A percentile compares a stretch with the other conserved stretches of the same genome.
Evolutionary conservation across 2,797 vertebrate species (phyloP).

Genomic region (Premnoplex brunnescens): DNA sequence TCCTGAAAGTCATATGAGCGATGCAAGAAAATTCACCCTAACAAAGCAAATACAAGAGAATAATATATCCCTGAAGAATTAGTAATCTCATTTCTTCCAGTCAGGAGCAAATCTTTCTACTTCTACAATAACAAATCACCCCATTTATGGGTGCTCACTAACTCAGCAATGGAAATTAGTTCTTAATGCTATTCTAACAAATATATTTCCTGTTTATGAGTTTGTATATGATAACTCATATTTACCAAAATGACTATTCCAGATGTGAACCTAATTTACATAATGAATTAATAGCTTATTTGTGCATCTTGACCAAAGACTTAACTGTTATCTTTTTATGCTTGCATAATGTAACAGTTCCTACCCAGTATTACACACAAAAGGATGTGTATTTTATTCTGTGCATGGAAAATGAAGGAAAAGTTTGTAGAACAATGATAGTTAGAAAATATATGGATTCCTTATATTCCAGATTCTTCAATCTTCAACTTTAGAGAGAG

Average conservation of each 20-base stretch:
- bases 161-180: neutral
- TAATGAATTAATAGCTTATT: neutral
- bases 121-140: neutral
- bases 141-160: neutral
- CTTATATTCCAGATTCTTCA: neutral
- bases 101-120: neutral
- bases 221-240: neutral
- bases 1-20: slow-evolving; percentile 33
- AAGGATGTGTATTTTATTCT: neutral
- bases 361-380: neutral
- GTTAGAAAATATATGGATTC: neutral
- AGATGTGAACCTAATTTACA: neutral
- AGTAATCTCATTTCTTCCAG: neutral
- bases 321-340: neutral
- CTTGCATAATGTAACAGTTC: neutral
- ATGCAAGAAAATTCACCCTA: neutral
- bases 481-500: neutral
- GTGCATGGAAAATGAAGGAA: neutral
- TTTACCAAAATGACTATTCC: neutral
- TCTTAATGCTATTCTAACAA: neutral
- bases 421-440: neutral
- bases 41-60: slow-evolving; percentile 11
- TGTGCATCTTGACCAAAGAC: neutral
- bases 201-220: slow-evolving; percentile 15
- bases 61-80: neutral